These are phyloP conservation scores for Papilio xuthus DNA, from an alignment of 1,140 invertebrate genomes.

Conservation along the genomic window DNA sequence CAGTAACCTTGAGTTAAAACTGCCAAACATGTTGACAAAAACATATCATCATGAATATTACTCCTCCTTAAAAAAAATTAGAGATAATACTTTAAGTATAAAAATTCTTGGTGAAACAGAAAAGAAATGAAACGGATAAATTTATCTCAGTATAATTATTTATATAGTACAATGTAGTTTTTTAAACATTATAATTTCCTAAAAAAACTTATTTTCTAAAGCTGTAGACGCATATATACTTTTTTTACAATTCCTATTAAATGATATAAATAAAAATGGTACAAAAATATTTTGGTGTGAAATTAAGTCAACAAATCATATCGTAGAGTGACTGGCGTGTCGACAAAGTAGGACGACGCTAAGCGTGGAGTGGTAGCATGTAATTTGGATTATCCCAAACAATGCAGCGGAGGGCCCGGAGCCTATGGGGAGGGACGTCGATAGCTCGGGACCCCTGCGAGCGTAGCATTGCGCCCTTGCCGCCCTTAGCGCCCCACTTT, in stretches of 20 bases:
- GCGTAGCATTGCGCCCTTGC: not conserved
- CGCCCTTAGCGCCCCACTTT: conserved; percentile 25
- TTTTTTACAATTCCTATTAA: not conserved
- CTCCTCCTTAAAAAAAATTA: too few species aligned
- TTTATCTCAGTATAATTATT: too few species aligned
- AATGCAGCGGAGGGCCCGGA: conserved; percentile 9
- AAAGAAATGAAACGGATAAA: too few species aligned
- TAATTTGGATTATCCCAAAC: conserved; percentile 36
- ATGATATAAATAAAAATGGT: not conserved
- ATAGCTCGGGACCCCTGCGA: conserved; percentile 2
- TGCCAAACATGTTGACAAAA: not conserved
- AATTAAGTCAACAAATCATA: conserved; percentile 22
- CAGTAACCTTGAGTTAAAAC: not conserved
- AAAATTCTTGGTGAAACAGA: not conserved
- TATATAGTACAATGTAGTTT: too few species aligned
- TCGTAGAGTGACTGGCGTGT: not conserved
- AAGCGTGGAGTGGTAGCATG: conserved; percentile 22
- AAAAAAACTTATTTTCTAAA: too few species aligned
- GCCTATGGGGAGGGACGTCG: not conserved
- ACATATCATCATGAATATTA: too few species aligned
- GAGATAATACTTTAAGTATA: not conserved
- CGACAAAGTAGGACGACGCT: conserved; percentile 19
- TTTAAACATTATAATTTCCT: too few species aligned
- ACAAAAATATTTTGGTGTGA: not conserved
- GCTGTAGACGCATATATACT: not conserved